Base-by-base conservation (phyloP, 2,113 vertebrate genomes). In the Helogale parvula region DNA sequence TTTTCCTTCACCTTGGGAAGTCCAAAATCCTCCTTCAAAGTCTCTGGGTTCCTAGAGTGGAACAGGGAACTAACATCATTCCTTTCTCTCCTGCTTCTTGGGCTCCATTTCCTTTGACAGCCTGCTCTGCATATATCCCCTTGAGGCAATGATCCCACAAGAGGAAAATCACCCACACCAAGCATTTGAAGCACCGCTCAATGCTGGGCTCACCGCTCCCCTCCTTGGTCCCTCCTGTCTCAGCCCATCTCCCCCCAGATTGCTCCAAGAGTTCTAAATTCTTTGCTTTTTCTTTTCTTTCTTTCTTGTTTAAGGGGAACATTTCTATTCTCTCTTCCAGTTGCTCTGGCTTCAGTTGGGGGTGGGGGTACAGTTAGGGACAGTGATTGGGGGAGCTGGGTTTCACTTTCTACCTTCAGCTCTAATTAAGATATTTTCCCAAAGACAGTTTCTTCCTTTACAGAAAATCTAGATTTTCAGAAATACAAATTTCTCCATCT, bases 391-490 rank as follows among this genome's bases (percentile, higher is more conserved):
- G 80, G 27, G 14, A 35, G 69, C 29, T 45, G 23, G 23, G 29
- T 94, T 94, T 92, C 68, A 71, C 21, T 3, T 82, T 91, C 41
- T 7, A 81, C 4, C 3, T 69, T 16, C 19, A 88, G 23, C 76
- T 76, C 54, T 77, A 80, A 84, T 72, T 45, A 71, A 80, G 45
- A 33, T 3, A n/a, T 80, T 85, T 96, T 38, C 21, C 60, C 25
- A 45, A 57, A 69, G 76, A 63, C 25, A 71, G 21, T 77, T 88
- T 31, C 31, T 85, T 72, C 79, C 9, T 16, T 85, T 47, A 88
- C 88, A 90, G 52, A 83, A 77, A 86, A 82, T 82, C 12, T 74
- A 35, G 25, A 63, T 88, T 88, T 96, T 92, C 19, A 54, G 63
- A 69, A 74, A 77, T n/a, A 41, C 5, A 3, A 31, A 85, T 92